Percentiles rank a stretch among this genome's conserved stretches.
These are phyloP conservation scores for Fratercula arctica DNA, from an alignment of 2,797 vertebrate genomes.

Conservation along the genomic window DNA sequence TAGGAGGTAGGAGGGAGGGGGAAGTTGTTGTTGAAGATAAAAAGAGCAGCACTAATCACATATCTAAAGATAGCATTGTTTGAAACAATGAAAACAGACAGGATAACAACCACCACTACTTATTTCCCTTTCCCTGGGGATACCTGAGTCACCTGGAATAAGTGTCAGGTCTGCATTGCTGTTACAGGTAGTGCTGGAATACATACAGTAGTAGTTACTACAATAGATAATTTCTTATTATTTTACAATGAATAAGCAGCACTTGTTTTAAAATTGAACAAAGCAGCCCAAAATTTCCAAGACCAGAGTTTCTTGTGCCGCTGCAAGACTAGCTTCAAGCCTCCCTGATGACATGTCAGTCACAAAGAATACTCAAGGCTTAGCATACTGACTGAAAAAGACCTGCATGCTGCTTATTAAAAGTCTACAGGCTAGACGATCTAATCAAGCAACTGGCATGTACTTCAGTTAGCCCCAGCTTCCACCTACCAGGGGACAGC, in stretches of 20 bases:
- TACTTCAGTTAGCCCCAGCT: neutral
- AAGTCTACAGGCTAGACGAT: neutral
- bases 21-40: neutral
- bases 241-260: neutral
- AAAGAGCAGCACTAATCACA: neutral
- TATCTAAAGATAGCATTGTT: neutral
- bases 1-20: neutral
- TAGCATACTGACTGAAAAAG: neutral
- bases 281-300: neutral
- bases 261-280: neutral
- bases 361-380: neutral
- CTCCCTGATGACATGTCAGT: neutral
- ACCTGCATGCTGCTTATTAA: neutral
- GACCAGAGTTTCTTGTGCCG: neutral
- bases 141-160: neutral
- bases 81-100: slow-evolving; percentile 15
- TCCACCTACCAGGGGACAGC: neutral
- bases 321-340: neutral
- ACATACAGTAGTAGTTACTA: neutral
- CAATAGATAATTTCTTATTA: neutral
- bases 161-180: neutral
- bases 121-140: neutral
- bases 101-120: neutral
- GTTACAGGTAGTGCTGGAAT: neutral
- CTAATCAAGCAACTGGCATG: neutral